Percentiles rank a stretch among this genome's conserved stretches.
phyloP scores from a whole-genome alignment of 2,888 invertebrate species.

The Idaea dimidiata region DNA sequence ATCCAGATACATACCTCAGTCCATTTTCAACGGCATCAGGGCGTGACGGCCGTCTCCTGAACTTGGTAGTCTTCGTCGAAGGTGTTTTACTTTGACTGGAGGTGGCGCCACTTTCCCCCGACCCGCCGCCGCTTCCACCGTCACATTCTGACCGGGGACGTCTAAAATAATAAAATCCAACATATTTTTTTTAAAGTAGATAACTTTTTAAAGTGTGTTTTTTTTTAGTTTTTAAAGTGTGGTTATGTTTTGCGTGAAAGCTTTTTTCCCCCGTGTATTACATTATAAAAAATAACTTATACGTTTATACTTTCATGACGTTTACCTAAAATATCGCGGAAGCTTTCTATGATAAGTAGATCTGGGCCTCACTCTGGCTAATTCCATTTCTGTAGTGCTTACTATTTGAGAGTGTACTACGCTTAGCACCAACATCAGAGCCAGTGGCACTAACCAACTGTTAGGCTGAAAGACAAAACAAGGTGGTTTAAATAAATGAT shows the following conservation, averaged over 20 bases:
- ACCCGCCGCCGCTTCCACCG: constrained; percentile 68
- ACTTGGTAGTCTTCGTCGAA: constrained; percentile 59
- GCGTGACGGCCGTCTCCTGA: constrained; percentile 61
- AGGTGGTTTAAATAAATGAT: background rate
- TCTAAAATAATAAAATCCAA: constrained; percentile 33
- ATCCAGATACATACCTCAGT: constrained; percentile 47
- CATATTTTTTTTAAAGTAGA: too few species aligned
- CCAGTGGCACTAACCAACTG: constrained; percentile 70
- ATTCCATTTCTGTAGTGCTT: constrained; percentile 74
- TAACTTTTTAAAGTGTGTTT: too few species aligned
- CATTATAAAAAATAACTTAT: too few species aligned
- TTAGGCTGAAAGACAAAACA: constrained; percentile 51
- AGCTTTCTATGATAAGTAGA: constrained; percentile 61
- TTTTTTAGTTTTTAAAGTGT: too few species aligned
- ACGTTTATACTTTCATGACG: background rate
- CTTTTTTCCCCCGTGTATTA: too few species aligned
- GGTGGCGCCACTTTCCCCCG: constrained; percentile 72
- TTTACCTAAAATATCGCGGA: constrained; percentile 68
- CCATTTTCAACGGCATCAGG: constrained; percentile 59
- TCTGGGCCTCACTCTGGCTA: constrained; percentile 66
- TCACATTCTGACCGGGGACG: constrained; percentile 65
- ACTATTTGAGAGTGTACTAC: constrained; percentile 77
- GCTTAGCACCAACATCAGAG: constrained; percentile 69
- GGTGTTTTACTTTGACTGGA: constrained; percentile 67
- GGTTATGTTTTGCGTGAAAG: too few species aligned